phyloP scores from a whole-genome alignment of 2,797 vertebrate genomes.

The Scleropages formosus region DNA sequence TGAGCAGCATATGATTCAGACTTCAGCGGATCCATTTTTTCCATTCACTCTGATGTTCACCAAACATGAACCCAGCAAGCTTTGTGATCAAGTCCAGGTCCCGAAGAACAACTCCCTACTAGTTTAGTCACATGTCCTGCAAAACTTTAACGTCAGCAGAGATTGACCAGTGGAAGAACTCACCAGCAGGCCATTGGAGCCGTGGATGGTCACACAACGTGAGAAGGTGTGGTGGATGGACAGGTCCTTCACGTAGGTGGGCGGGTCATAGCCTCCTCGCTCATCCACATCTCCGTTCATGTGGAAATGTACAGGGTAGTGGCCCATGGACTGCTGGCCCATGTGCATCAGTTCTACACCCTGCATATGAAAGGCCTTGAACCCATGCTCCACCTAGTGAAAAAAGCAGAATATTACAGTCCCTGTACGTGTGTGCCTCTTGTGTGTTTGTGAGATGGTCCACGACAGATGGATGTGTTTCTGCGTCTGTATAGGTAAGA shows the following conservation, averaged over 20 bases:
- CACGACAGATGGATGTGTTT: not conserved
- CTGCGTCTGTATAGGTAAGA: not conserved
- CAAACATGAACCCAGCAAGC: not conserved
- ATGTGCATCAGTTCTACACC: slow-evolving; percentile 87
- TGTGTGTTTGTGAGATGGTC: not conserved
- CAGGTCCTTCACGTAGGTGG: slow-evolving; percentile 78
- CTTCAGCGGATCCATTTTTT: not conserved
- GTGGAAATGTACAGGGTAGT: slow-evolving; percentile 95
- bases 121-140: not conserved
- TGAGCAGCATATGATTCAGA: not conserved
- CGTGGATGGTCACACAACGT: slow-evolving; percentile 79
- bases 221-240: slow-evolving; percentile 87
- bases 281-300: slow-evolving; percentile 89
- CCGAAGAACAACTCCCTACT: not conserved
- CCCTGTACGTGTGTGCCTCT: not conserved
- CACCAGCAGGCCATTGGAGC: slow-evolving; percentile 91
- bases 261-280: slow-evolving; percentile 81
- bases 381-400: slow-evolving; percentile 78
- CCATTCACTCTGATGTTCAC: not conserved
- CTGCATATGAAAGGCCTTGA: slow-evolving; percentile 81
- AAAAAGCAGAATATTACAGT: not conserved
- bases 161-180: slow-evolving; percentile 47
- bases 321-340: slow-evolving; percentile 95
- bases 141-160: not conserved
- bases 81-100: not conserved